These are phyloP conservation scores for Lycophotia porphyrea DNA, from an alignment of 2,888 invertebrate species.

Conservation along the genomic window DNA sequence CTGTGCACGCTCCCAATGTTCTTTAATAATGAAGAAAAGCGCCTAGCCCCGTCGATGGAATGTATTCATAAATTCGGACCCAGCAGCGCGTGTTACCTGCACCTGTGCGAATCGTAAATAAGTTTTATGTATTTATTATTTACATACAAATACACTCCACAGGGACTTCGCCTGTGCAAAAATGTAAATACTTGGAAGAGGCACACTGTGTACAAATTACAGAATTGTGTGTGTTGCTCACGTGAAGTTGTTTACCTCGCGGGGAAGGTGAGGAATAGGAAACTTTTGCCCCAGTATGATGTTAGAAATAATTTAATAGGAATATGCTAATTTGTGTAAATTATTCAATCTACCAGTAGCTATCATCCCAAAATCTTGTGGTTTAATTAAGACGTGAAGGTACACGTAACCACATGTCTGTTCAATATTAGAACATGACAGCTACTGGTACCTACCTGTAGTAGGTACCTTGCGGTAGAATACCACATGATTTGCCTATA, in stretches of 20 bases:
- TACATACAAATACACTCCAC: conserved; percentile 68
- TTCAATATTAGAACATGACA: conserved; percentile 1
- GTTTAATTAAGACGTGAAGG: conserved; percentile 13
- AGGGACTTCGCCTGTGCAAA: conserved; percentile 47
- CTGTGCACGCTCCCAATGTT: background rate
- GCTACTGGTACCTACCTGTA: background rate
- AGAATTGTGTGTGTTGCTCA: conserved; percentile 39
- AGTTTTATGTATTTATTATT: conserved; percentile 73
- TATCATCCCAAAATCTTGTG: conserved; percentile 4
- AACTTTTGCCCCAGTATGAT: background rate
- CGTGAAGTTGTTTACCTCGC: conserved; percentile 30
- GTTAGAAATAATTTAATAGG: background rate
- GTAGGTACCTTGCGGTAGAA: background rate
- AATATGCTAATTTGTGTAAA: conserved; percentile 12
- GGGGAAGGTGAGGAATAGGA: conserved; percentile 5
- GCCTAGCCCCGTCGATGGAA: conserved; percentile 47
- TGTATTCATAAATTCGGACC: conserved; percentile 74
- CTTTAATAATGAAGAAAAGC: conserved; percentile 46
- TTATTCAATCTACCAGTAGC: conserved; percentile 4
- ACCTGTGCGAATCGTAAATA: conserved; percentile 75
- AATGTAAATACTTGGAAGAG: conserved; percentile 56
- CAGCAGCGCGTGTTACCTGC: conserved; percentile 63
- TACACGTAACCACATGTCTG: conserved; percentile 3
- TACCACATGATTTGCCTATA: background rate
- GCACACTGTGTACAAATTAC: conserved; percentile 52